Evolutionary conservation across 2,113 vertebrate species (phyloP).

Genomic region (Terrapene triunguis): DNA sequence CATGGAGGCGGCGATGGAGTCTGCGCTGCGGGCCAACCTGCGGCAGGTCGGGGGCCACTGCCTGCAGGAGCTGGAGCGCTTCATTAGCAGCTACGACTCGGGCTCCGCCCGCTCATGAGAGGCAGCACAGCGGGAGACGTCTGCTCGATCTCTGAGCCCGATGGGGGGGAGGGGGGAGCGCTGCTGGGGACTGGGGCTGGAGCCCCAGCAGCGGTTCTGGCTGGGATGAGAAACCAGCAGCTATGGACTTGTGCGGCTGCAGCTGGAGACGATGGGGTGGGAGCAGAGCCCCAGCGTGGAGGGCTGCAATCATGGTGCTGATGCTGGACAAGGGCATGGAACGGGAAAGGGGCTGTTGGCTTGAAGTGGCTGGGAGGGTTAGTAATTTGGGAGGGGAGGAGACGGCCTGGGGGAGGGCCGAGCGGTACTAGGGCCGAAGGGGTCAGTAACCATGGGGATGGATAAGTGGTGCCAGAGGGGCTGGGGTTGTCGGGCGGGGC

Average conservation of each 20-base stretch:
- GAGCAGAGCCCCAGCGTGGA: accelerated
- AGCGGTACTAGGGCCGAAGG: no score
- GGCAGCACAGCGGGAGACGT: accelerated
- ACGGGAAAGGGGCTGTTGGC: accelerated
- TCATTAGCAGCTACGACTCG: slow-evolving; percentile 66
- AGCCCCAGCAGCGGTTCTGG: not conserved
- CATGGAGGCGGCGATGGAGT: slow-evolving; percentile 54
- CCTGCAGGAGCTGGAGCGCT: slow-evolving; percentile 57
- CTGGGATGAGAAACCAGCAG: not conserved
- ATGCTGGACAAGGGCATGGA: no score
- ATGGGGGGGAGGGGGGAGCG: not conserved
- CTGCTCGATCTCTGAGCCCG: not conserved
- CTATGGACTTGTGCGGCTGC: not conserved
- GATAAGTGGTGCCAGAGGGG: not conserved
- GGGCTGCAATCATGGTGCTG: not conserved
- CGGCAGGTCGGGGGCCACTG: slow-evolving; percentile 43
- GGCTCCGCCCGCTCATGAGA: not conserved
- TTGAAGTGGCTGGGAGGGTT: not conserved
- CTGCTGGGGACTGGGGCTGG: not conserved
- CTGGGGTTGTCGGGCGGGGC: not conserved
- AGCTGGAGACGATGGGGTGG: not conserved
- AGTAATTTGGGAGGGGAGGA: not conserved
- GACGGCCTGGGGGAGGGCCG: no score
- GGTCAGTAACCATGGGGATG: not conserved
- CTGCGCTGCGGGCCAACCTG: slow-evolving; percentile 68